phyloP scores from a whole-genome alignment of 2,113 vertebrate genomes.

The Phaethon lepturus region DNA sequence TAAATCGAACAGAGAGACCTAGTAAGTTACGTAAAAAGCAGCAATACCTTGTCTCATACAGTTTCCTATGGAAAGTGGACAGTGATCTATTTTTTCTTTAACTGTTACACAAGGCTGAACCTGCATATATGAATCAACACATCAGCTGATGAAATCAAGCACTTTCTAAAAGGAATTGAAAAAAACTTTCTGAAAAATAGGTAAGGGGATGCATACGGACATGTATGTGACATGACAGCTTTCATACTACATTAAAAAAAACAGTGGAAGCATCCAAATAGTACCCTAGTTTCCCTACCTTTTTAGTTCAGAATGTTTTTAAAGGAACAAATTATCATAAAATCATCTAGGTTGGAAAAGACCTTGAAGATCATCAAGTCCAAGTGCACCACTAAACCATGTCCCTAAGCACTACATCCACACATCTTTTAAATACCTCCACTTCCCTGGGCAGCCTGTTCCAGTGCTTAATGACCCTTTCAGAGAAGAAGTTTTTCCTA shows the following conservation, averaged over 20 bases:
- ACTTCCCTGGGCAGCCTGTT: too few species aligned
- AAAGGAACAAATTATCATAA: background rate
- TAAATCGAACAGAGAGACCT: background rate
- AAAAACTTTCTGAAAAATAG: background rate
- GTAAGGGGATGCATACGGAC: background rate
- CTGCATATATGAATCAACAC: background rate
- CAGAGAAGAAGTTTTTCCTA: too few species aligned
- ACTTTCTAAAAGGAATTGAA: background rate
- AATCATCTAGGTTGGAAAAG: too few species aligned
- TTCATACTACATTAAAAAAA: background rate
- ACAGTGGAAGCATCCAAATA: background rate
- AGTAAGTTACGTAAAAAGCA: background rate
- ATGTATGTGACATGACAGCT: accelerated
- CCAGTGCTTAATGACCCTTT: too few species aligned
- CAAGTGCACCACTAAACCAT: too few species aligned
- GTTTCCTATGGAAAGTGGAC: background rate
- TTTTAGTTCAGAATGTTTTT: background rate
- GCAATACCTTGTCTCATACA: background rate
- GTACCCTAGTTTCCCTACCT: background rate
- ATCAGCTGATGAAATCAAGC: background rate
- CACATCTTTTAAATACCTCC: too few species aligned
- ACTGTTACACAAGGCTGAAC: background rate
- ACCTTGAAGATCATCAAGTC: too few species aligned
- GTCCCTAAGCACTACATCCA: too few species aligned
- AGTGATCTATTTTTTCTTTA: background rate